Conservation (phyloP, 2,797 vertebrate species). For the Poeciliopsis presidionis region DNA sequence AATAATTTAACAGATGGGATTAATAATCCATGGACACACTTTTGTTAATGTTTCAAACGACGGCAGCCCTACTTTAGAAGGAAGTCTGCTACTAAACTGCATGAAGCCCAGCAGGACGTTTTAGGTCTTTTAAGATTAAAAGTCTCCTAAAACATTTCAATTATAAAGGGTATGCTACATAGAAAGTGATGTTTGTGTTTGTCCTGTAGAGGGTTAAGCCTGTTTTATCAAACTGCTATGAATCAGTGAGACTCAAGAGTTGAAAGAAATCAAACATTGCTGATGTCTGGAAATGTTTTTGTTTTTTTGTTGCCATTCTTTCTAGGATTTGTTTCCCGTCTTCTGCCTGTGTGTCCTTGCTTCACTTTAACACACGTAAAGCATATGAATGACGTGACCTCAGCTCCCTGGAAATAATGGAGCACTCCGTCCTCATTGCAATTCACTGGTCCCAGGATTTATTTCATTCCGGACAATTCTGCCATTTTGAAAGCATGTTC, state of each 20-base stretch:
- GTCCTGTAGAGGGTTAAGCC: no score
- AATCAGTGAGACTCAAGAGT: neutral
- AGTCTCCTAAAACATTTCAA: neutral
- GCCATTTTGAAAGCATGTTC: slow-evolving; percentile 29
- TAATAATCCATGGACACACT: neutral
- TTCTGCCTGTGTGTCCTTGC: slow-evolving; percentile 3
- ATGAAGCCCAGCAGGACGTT: neutral
- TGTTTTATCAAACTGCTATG: neutral
- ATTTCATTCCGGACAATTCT: slow-evolving; percentile 49
- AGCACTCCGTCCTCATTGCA: neutral
- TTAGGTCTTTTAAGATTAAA: neutral
- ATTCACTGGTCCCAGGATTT: slow-evolving; percentile 23
- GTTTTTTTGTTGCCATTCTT: neutral
- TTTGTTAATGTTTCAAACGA: neutral
- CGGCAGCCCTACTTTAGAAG: neutral
- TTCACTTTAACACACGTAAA: neutral
- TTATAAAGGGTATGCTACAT: neutral
- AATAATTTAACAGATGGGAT: slow-evolving; percentile 7
- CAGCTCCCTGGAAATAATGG: neutral
- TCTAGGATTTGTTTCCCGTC: slow-evolving; percentile 5
- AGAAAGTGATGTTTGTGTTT: neutral
- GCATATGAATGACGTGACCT: slow-evolving; percentile 9
- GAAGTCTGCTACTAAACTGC: neutral
- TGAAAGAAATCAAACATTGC: neutral
- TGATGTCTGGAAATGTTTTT: neutral